Base-by-base conservation (phyloP, 1,140 invertebrate species). In the Zelostemma sp. region DNA sequence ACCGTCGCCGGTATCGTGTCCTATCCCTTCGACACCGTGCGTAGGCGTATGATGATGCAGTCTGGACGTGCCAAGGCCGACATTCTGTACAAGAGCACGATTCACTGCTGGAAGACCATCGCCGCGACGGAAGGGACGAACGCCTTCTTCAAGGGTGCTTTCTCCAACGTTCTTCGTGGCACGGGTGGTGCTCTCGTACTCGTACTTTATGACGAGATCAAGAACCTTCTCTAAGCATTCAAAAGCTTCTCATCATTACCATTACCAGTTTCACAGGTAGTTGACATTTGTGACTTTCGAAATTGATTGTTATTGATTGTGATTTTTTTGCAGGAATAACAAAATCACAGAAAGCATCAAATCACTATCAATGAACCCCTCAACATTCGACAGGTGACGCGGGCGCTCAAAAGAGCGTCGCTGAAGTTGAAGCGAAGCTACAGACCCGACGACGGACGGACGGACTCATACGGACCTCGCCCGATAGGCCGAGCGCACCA, bases 41-140 rank as follows among this genome's bases (percentile, higher is more conserved):
- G 94, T 86, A 90, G 94, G 82, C 90, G 94, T 80, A 95, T 96
- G 93, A 96, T 96, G 93, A 94, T 94, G 92, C 91, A 93, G 86
- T 92, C 91, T 78, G 92, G 92, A 15, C 88, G 89, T 66, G 86
- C 88, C 31, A 89, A 90, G 76, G 74, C 75, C 21, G 91, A 93
- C 9, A 88, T 91, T 54, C 80, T 90, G 71, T 93, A 93, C 88
- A 93, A 90, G 80, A 91, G 81, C 84, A 93, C 92, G 8, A 73
- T 90, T 19, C 88, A 93, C 77, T 92, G 90, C 82, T 93, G 93
- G 91, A 79, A 61, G 6, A 93, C 90, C 49, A 91, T 93, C 72
- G 85, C 83, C 67, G 89, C 87, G 69, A 68, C 83, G 14, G 92
- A 93, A 80, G 92, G 92, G 77, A 59, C 76, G 1, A 79, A 51